Percentiles rank a stretch among this genome's conserved stretches.
Conservation (phyloP, 2,113 vertebrate genomes). For the Thymallus thymallus region DNA sequence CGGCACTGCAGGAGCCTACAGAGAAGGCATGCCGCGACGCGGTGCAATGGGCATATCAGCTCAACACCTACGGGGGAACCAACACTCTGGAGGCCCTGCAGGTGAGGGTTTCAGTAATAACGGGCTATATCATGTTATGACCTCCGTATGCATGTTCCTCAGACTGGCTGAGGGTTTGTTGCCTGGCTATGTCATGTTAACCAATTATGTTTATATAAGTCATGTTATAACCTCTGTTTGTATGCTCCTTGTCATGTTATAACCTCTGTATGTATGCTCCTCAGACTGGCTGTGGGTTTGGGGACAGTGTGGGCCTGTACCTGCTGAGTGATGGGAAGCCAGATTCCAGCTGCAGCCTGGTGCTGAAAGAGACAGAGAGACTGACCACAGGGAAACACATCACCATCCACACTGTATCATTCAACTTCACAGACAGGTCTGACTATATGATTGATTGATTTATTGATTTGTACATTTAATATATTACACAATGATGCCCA, state of each 20-base stretch:
- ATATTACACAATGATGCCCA: not conserved
- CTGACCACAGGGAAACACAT: slow-evolving; percentile 50
- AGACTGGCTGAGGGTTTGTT: not conserved
- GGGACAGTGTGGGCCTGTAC: slow-evolving; percentile 71
- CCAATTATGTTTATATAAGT: not conserved
- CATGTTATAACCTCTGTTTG: not conserved
- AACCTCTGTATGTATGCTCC: slow-evolving; percentile 28
- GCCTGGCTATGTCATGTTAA: not conserved
- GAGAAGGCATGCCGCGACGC: slow-evolving; percentile 71
- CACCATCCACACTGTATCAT: slow-evolving; percentile 77
- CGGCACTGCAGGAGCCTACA: slow-evolving; percentile 68
- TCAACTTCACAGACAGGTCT: slow-evolving; percentile 72
- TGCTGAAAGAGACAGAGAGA: slow-evolving; percentile 67
- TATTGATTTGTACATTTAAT: not conserved
- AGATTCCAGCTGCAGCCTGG: slow-evolving; percentile 73
- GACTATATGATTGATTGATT: not conserved
- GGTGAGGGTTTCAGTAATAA: slow-evolving; percentile 50
- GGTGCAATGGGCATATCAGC: slow-evolving; percentile 71
- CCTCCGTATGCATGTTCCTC: not conserved
- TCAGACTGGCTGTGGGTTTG: slow-evolving; percentile 74
- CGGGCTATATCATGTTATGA: not conserved
- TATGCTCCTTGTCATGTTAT: not conserved
- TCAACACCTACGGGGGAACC: slow-evolving; percentile 71
- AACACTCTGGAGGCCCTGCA: slow-evolving; percentile 74
- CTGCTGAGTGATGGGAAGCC: slow-evolving; percentile 80